Conservation (phyloP, 2,797 vertebrate species). For the Buphagus erythrorhynchus region DNA sequence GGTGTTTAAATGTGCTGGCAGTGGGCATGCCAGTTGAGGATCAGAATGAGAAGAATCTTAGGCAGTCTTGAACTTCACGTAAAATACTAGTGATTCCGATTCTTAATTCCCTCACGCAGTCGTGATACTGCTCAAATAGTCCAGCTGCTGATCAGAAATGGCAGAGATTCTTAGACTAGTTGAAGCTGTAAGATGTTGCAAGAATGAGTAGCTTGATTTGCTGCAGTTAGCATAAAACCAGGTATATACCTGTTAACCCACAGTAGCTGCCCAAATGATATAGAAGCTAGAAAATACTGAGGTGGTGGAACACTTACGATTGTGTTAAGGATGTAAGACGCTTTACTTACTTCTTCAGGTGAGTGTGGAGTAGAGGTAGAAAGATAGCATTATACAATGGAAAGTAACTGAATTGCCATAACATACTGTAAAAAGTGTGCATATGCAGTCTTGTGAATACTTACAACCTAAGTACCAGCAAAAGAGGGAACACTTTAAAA, state of each 20-base stretch:
- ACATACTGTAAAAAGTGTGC: rapidly evolving
- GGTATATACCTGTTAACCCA: rapidly evolving
- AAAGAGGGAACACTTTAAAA: background rate
- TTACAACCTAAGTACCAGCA: background rate
- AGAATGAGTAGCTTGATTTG: background rate
- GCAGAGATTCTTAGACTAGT: background rate
- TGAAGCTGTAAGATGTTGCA: background rate
- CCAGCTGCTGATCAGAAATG: background rate
- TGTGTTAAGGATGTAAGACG: rapidly evolving
- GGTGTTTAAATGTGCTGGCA: background rate
- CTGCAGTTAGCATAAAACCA: background rate
- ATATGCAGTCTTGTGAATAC: background rate
- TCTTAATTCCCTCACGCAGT: rapidly evolving
- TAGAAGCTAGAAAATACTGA: background rate
- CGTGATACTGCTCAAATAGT: background rate
- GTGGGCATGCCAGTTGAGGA: rapidly evolving
- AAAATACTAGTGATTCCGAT: rapidly evolving
- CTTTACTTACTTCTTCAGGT: background rate
- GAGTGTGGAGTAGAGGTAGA: background rate
- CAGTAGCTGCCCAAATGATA: background rate
- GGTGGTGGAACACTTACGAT: rapidly evolving
- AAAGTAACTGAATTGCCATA: background rate
- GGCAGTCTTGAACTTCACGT: rapidly evolving
- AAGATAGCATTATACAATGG: rapidly evolving
- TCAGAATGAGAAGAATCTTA: background rate